Percentiles rank a stretch among this genome's conserved stretches.
These are phyloP conservation scores for Noturus placidus DNA, from an alignment of 2,113 vertebrate genomes.

Conservation along the genomic window DNA sequence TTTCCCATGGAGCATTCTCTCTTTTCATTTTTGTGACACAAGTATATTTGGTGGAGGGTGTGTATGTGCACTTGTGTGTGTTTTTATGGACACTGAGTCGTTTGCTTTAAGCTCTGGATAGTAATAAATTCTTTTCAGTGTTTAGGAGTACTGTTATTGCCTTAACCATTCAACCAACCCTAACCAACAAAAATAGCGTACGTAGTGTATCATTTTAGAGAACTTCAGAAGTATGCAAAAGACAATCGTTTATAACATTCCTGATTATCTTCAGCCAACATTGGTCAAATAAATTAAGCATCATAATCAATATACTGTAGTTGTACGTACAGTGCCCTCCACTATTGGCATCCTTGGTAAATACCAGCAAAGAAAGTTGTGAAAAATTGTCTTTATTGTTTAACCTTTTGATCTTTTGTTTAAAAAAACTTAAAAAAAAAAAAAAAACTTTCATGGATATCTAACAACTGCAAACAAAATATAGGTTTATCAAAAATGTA, in stretches of 20 bases:
- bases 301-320: background rate
- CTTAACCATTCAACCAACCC: background rate
- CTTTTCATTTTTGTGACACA: slow-evolving; percentile 15
- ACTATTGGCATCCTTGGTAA: no score
- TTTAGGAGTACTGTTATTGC: slow-evolving; percentile 1
- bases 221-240: background rate
- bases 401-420: no score
- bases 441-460: no score
- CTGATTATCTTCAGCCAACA: background rate
- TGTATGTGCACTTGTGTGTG: slow-evolving; percentile 7
- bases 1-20: slow-evolving; percentile 33
- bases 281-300: background rate
- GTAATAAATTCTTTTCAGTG: background rate
- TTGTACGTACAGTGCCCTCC: background rate
- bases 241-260: background rate
- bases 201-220: background rate
- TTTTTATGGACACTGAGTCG: background rate
- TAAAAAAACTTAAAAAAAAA: no score
- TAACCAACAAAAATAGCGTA: background rate
- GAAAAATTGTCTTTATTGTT: no score
- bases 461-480: no score
- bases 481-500: no score
- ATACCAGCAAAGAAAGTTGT: no score
- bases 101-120: background rate
- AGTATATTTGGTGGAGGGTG: slow-evolving; percentile 18